Evolutionary conservation across 2,797 vertebrate species (phyloP).

Genomic region (Acanthornis magna): DNA sequence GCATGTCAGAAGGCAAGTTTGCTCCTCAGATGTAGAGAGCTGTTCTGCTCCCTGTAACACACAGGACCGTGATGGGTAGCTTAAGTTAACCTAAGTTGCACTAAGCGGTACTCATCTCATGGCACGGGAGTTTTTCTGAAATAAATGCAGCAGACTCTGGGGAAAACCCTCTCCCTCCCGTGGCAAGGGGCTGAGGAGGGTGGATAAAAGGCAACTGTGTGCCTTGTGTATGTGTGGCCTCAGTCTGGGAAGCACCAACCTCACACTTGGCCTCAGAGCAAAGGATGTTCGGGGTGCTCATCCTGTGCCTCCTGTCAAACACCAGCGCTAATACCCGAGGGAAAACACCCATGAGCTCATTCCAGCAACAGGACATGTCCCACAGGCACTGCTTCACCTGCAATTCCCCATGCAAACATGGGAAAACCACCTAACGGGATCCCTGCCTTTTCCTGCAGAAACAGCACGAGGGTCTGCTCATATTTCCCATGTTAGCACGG

Average conservation of each 20-base stretch:
- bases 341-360: background rate
- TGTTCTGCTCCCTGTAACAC: background rate
- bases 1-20: background rate
- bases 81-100: too few species aligned
- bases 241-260: background rate
- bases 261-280: fast-evolving
- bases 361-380: background rate
- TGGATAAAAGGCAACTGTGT: background rate
- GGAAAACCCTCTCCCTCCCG: background rate
- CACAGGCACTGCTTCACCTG: background rate
- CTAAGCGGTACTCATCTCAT: background rate
- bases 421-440: background rate
- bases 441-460: background rate
- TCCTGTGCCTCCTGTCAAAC: background rate
- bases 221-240: background rate
- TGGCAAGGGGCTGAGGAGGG: background rate
- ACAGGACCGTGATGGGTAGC: fast-evolving
- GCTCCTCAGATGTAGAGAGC: background rate
- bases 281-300: background rate
- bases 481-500: background rate
- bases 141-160: background rate
- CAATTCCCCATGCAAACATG: background rate
- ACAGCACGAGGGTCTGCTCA: background rate
- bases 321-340: fast-evolving
- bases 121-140: background rate